These are phyloP conservation scores for Chauna torquata DNA, from an alignment of 2,113 vertebrate genomes.

Conservation along the genomic window DNA sequence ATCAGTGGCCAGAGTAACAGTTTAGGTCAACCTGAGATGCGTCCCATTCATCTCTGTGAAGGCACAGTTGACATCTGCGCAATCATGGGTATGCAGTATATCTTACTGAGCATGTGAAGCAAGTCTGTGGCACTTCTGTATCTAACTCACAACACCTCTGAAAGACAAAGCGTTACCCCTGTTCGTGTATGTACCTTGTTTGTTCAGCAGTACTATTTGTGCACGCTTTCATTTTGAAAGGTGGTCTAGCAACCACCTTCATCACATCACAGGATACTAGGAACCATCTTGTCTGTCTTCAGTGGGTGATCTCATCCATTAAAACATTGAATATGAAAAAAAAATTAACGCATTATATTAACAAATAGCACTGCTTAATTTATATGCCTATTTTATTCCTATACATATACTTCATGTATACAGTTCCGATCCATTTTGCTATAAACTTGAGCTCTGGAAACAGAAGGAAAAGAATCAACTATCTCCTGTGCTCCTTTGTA, in stretches of 20 bases:
- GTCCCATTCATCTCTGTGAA: neutral
- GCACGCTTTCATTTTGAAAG: neutral
- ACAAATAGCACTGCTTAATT: neutral
- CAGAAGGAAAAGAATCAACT: neutral
- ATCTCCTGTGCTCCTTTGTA: neutral
- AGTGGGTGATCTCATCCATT: neutral
- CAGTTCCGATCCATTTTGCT: neutral
- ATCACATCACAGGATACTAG: neutral
- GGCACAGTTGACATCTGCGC: neutral
- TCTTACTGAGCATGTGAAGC: neutral
- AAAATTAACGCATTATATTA: neutral
- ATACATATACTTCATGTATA: fast-evolving
- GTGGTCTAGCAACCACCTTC: neutral
- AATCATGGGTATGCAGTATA: fast-evolving
- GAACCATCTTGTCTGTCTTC: neutral
- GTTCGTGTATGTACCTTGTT: neutral
- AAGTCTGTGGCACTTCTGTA: neutral
- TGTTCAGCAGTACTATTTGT: neutral
- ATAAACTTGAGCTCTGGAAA: neutral
- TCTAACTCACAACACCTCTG: neutral
- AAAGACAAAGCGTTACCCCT: neutral
- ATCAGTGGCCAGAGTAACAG: neutral
- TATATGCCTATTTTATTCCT: neutral
- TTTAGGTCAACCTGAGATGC: neutral
- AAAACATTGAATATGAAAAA: neutral